Base-by-base conservation (phyloP, 1,140 invertebrate genomes). In the Zaprionus vittiger region DNA sequence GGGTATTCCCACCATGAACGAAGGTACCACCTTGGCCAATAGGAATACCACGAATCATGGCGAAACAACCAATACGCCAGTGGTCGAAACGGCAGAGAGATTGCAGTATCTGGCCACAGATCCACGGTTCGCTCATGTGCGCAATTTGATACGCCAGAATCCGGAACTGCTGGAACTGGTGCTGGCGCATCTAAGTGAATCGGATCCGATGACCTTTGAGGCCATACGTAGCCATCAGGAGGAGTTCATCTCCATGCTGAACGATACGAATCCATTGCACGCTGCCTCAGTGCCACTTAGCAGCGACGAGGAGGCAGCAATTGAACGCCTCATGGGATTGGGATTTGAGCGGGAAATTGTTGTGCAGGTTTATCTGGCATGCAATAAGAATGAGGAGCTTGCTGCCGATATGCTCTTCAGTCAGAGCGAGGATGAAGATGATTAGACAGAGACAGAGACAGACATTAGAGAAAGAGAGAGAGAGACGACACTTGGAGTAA, bases 381-480 rank as follows among this genome's bases (percentile, higher is more conserved):
- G 91, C 49, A 80, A 91, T 20, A 91, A 79, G 63, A 79, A 92
- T 34, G 91, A 92, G 54, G 86, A 85, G 38, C 56, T 84, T n/a
- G 62, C 91, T 6, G 91, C 91, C 5, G 79, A 91, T 26, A 70
- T 91, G 20, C 72, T 92, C 0, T 83, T 92, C 52, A 78, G 84
- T 4, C 73, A 91, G 47, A 74, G 76, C 44, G 89, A 91, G 31
- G 84, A 83, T 7, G 80, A 89, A 7, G 62, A 74, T 7, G 59
- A 62, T 12, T n/a, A 71, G 38, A 20, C 7, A 47, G 41, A 2
- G 14, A 14, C n/a, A 20, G 15, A 14, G n/a, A 69, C n/a, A 28
- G 15, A 17, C 12, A 69, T 47, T 47, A 17, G 41, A n/a, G 38
- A 41, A n/a, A n/a, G 41, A 44, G 5, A 44, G 15, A 24, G 24